Base-by-base conservation (phyloP, 2,888 invertebrate species). In the Homarus gammarus region DNA sequence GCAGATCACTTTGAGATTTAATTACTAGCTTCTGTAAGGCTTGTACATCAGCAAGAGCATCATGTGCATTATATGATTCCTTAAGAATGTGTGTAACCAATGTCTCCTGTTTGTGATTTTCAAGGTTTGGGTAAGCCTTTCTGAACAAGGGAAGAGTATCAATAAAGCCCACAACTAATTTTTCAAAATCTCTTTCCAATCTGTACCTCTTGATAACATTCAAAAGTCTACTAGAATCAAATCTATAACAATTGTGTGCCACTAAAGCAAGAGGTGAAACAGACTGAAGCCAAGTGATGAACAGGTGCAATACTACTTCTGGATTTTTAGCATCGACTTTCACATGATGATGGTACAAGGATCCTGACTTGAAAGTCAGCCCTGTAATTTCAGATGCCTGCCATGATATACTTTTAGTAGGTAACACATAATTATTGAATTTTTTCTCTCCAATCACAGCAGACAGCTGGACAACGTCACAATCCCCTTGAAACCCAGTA, bases 391-490 rank as follows among this genome's bases (percentile, higher is more conserved):
- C 40, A 6, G 82, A 15, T 36, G 82, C 82, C 38, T 68, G 61
- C 68, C 68, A 64, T 2, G n/a, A 22, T 36, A 82, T 31, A 0
- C 33, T 12, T 38, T 68, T 82, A 33, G 2, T 40, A 15, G 82
- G 82, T 12, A 68, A 38, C 18, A 82, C 61, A 82, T 82, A 82
- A 18, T 64, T n/a, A 82, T 82, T 82, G 27, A 82, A 82, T 0
- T 61, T 27, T 15, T 40, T 22, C 22, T 82, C 31, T 15, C 40
- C 44, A 31, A 61, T 36, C 22, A 40, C 82, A 68, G 82, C 61
- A 18, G 82, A 82, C 27, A 82, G 38, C 44, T 82, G 82, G 6
- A 82, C 68, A 38, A 82, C 82, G 38, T 82, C 82, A 82, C 82
- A 68, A 64, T 82, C 82, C 31, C 36, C n/a, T 22, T 82, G 68